phyloP scores from a whole-genome alignment of 2,888 invertebrate species.

The Zygothrica quintamaculata region DNA sequence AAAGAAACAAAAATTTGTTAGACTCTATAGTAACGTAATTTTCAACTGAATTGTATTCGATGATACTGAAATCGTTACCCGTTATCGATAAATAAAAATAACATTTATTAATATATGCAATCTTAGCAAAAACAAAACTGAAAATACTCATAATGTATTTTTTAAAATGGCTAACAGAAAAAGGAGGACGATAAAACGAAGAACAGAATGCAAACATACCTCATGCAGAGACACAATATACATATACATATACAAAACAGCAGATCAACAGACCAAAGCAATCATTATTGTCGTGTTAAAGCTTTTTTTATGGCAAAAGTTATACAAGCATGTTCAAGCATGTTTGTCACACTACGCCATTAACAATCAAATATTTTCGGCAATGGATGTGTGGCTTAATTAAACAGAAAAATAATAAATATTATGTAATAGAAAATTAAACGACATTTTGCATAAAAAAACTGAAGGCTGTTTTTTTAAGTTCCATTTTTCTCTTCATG shows the following conservation, averaged over 20 bases:
- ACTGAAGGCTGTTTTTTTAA: slow-evolving; percentile 57
- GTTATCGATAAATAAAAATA: slow-evolving; percentile 51
- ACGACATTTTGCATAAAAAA: slow-evolving; percentile 35
- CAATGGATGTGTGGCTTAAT: no score
- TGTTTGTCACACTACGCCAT: no score
- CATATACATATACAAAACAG: no score
- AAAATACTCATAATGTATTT: slow-evolving; percentile 4
- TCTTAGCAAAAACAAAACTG: slow-evolving; percentile 34
- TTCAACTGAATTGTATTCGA: slow-evolving; percentile 65
- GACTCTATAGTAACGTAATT: slow-evolving; percentile 67
- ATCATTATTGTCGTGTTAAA: neutral
- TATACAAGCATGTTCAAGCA: no score
- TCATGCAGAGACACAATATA: no score
- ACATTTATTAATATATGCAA: no score
- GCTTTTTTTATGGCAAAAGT: slow-evolving; percentile 1
- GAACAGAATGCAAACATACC: slow-evolving; percentile 7
- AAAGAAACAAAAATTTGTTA: slow-evolving; percentile 56
- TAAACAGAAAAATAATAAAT: neutral
- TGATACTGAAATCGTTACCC: slow-evolving; percentile 15
- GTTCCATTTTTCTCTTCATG: slow-evolving; percentile 29
- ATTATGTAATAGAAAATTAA: no score
- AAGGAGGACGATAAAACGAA: neutral
- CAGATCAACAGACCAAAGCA: no score
- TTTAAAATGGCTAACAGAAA: slow-evolving; percentile 16
- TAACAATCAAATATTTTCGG: no score